These are phyloP conservation scores for Tethya wilhelma DNA, from an alignment of 37 sponge, comb jelly and placozoan species.

Conservation along the genomic window DNA sequence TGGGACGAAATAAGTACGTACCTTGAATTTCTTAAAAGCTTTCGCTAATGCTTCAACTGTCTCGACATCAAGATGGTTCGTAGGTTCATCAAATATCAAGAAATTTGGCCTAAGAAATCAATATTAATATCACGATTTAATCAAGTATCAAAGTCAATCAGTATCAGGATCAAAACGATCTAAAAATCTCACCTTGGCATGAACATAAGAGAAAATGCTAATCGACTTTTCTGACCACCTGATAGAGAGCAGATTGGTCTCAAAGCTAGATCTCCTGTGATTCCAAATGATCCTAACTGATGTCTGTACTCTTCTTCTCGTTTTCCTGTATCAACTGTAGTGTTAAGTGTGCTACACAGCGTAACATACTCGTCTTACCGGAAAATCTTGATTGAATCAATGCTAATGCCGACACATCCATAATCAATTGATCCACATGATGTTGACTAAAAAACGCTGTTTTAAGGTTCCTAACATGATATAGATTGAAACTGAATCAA, in stretches of 20 bases:
- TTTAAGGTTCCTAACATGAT: constrained; percentile 48
- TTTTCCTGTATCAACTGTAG: constrained; percentile 25
- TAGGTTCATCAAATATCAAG: constrained; percentile 91
- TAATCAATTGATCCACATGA: constrained; percentile 90
- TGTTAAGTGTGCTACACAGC: constrained; percentile 3
- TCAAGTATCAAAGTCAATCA: not conserved
- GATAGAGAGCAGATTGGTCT: constrained; percentile 71
- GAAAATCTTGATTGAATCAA: constrained; percentile 74
- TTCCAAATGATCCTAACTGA: constrained; percentile 79
- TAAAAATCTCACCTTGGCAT: constrained; percentile 27
- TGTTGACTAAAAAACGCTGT: constrained; percentile 90
- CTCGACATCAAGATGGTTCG: constrained; percentile 94
- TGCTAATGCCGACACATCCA: constrained; percentile 79
- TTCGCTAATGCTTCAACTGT: constrained; percentile 83
- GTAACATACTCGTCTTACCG: constrained; percentile 34
- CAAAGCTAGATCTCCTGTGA: constrained; percentile 88
- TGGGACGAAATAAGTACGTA: no score
- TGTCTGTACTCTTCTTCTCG: constrained; percentile 76
- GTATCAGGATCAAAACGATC: not conserved
- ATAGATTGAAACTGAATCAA: not conserved
- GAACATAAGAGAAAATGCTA: constrained; percentile 81
- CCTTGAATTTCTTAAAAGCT: constrained; percentile 56
- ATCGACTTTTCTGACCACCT: constrained; percentile 89
- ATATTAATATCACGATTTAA: not conserved
- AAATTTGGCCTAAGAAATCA: constrained; percentile 68